phyloP scores from a whole-genome alignment of 2,797 vertebrate species.

The Cyprinella venusta region DNA sequence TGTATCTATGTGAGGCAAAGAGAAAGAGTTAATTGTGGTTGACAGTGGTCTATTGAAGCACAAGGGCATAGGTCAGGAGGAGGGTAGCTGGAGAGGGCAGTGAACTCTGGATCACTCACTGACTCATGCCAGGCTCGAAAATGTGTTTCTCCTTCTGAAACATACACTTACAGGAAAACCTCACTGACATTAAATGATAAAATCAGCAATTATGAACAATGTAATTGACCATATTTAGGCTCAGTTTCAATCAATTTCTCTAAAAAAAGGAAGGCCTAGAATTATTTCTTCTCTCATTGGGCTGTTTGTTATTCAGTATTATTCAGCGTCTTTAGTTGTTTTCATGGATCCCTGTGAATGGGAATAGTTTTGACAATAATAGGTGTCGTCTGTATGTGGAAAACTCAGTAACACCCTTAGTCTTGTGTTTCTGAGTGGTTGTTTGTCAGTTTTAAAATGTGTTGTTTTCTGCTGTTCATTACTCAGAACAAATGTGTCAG shows the following conservation, averaged over 20 bases:
- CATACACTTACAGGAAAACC: neutral
- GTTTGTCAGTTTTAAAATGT: neutral
- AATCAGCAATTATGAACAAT: slow-evolving; percentile 7
- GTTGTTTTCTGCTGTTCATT: neutral
- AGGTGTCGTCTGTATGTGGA: too few species aligned
- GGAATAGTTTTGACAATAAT: too few species aligned
- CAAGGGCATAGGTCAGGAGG: neutral
- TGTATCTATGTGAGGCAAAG: neutral
- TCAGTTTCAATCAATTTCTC: neutral
- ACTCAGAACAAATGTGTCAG: neutral
- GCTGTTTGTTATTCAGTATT: neutral
- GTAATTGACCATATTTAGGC: neutral
- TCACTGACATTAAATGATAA: neutral
- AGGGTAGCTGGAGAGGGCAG: neutral
- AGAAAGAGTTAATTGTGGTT: neutral
- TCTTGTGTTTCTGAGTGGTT: neutral
- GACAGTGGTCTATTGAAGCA: slow-evolving; percentile 10
- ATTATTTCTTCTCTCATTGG: neutral
- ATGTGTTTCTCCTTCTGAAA: neutral
- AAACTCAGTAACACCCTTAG: neutral
- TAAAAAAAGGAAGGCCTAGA: neutral
- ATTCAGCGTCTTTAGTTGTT: too few species aligned
- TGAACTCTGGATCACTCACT: slow-evolving; percentile 2
- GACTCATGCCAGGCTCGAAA: neutral
- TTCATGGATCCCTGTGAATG: too few species aligned